Evolutionary conservation across 2,113 vertebrate species (phyloP).

Genomic region (Chamaetylas fuelleborni): DNA sequence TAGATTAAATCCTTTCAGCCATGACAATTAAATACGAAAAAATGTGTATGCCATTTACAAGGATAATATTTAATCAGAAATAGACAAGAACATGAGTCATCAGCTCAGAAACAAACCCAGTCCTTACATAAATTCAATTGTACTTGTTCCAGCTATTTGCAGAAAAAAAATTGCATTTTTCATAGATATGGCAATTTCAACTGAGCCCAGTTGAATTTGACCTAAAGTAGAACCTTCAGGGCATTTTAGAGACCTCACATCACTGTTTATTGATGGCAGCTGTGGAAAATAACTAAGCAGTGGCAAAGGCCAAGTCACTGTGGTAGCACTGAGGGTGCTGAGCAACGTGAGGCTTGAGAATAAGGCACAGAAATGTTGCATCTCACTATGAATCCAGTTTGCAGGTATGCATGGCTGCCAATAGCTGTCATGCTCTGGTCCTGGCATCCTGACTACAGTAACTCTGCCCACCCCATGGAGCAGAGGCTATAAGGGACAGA

Average conservation of each 20-base stretch:
- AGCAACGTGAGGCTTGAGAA: neutral
- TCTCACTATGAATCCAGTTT: neutral
- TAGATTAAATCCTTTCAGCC: constrained; percentile 39
- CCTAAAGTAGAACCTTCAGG: neutral
- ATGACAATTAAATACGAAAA: constrained; percentile 58
- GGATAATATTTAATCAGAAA: constrained; percentile 67
- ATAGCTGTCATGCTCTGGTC: neutral
- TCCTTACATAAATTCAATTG: constrained; percentile 53
- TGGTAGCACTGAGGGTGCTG: neutral
- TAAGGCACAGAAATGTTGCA: neutral
- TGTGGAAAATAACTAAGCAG: neutral
- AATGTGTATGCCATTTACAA: constrained; percentile 24
- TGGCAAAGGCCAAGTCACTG: neutral
- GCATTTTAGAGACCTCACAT: neutral
- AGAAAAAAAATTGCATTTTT: constrained; percentile 3
- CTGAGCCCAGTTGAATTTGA: neutral
- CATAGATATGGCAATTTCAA: neutral
- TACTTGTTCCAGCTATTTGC: constrained; percentile 46
- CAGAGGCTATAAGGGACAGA: neutral
- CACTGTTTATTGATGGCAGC: neutral
- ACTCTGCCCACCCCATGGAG: neutral
- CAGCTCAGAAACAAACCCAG: constrained; percentile 42
- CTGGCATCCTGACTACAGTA: neutral
- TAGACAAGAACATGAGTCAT: constrained; percentile 55
- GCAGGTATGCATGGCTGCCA: neutral